Percentiles rank a stretch among this genome's conserved stretches.
Evolutionary conservation across 2,797 vertebrate species (phyloP).

Genomic region (Pelobates cultripes): DNA sequence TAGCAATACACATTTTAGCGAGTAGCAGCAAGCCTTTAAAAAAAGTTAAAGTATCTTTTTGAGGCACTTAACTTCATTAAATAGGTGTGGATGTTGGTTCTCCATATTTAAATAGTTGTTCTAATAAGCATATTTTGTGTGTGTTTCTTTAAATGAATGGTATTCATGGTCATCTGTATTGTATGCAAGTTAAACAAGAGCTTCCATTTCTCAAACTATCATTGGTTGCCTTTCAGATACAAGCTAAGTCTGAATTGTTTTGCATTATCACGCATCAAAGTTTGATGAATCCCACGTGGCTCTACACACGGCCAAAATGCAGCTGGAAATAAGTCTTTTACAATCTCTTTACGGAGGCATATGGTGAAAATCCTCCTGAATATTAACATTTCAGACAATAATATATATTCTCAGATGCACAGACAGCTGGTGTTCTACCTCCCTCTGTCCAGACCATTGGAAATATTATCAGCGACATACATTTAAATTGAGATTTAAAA

Average conservation of each 20-base stretch:
- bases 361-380: constrained; percentile 45
- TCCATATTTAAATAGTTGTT: too few species aligned
- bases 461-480: constrained; percentile 49
- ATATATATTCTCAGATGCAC: constrained; percentile 36
- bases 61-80: too few species aligned
- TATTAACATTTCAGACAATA: constrained; percentile 49
- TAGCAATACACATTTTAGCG: too few species aligned
- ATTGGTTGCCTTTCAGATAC: too few species aligned
- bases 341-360: constrained; percentile 40
- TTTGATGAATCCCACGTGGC: constrained; percentile 13
- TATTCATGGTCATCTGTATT: background rate
- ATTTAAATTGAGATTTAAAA: constrained; percentile 47
- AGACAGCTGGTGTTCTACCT: constrained; percentile 47
- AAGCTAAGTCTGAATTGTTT: background rate
- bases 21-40: too few species aligned
- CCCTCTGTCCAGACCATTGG: constrained; percentile 44
- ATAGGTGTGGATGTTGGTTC: too few species aligned
- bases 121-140: too few species aligned
- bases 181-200: background rate
- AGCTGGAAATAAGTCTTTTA: constrained; percentile 1
- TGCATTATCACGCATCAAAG: background rate
- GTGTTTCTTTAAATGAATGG: too few species aligned
- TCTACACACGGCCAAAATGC: constrained; percentile 12
- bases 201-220: background rate
- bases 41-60: too few species aligned